Evolutionary conservation across 2,888 invertebrate species (phyloP), one percentile per base, ranked within the genome.

Genomic region (Megalurothrips usitatus): DNA sequence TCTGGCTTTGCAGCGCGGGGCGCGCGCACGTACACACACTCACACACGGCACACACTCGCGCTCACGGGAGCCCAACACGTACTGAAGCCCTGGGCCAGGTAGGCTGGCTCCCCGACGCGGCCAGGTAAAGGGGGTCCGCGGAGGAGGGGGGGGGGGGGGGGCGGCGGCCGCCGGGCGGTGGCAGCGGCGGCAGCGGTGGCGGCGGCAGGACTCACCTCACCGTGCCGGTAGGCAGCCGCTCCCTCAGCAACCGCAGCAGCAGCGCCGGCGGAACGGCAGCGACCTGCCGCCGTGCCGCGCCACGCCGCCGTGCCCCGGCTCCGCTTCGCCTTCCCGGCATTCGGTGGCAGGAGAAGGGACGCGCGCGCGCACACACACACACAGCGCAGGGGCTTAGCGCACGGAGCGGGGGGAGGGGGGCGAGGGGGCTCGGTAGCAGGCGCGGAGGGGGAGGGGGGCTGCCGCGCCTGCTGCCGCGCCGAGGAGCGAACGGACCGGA

Each of bases 81-180:
- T 75, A 75, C 68, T 75, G 68, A 23, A 75, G 68, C 68, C 68
- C 68, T 10, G 68, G 68, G 23, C 52, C 49, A 49, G 52, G 52
- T 14, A n/a, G 43, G 68, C n/a, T 58, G 79, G n/a, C 8, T 79
- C 43, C 79, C 26, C 80, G 80, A 48, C 23, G 47, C 28, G 75
- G 63, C 63, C 58, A 43, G 12, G 78, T 80, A 17, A 75, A 79
- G 68, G 63, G 80, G 63, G 52, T 63, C 80, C 10, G 79, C 81
- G 19, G 75, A 80, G 0, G 80, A 79, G 23, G 80, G 58, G 9
- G 80, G 68, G n/a, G 82, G 43, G 17, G 19, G 79, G 79, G n/a
- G 43, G 4, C 43, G 79, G 79, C 28, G 80, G 80, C 23, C 10
- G 80, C 48, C 58, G 23, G 34, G 80, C 34, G 23, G 80, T 19